Evolutionary conservation across 2,797 vertebrate genomes (phyloP), one percentile per base, ranked within the genome.

Genomic region (Novumbra hubbsi): DNA sequence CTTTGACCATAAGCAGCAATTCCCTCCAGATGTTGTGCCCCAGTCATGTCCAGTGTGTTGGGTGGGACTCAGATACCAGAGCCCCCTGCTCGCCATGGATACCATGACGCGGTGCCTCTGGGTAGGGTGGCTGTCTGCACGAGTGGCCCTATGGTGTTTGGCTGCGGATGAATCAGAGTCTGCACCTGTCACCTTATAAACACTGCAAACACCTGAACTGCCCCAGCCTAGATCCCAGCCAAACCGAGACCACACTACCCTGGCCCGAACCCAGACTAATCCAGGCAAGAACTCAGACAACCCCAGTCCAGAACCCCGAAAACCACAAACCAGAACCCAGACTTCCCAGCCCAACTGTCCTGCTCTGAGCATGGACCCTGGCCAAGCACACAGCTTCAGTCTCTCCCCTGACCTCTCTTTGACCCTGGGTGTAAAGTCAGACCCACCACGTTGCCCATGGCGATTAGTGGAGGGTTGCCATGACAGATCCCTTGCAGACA

Each of bases 371-470:
- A 73, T 74, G 75, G 68, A 80, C 73, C 72, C 68, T 80, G 78
- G 88, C 77, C 78, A 68, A 65, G 24, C 38, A 6, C 70, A 78
- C 27, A 52, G 62, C 28, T 82, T 78, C 76, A 50, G 62, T 57
- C 48, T 50, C 17, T 15, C 68, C 64, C 69, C 48, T 81, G 83
- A 91, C 84, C 88, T 80, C 70, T 75, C 8, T 7, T 3, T 91
- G 87, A 91, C 89, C 82, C 85, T 69, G 65, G 72, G 49, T 52
- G 72, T 66, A 67, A 75, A 67, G 80, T 21, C 41, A 63, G 88
- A 90, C 86, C 87, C 19, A 88, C 87, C 87, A 77, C 80, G 73
- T 78, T 73, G 88, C 64, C 57, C 34, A 15, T 9, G 12, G 21
- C 27, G 50, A 74, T 70, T 71, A 78, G 55, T 76, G 72, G 67